Percentiles rank a stretch among this genome's conserved stretches.
phyloP scores from a whole-genome alignment of 2,797 vertebrate species.

The Periparus ater region DNA sequence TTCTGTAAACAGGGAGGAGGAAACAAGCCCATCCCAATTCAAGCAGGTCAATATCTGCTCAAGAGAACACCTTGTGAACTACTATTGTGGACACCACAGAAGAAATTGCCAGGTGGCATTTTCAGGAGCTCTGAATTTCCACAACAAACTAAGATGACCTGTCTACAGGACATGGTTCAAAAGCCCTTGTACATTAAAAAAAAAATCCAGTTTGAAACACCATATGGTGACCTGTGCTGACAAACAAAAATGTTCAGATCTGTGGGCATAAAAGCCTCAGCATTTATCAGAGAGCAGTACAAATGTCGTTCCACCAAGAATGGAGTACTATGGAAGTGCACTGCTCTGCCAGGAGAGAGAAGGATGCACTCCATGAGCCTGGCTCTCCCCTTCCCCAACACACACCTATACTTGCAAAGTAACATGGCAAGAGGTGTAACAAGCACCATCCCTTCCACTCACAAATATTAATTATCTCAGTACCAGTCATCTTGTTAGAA shows the following conservation, averaged over 20 bases:
- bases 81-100: background rate
- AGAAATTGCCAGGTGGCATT: background rate
- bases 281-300: background rate
- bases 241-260: background rate
- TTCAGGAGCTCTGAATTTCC: background rate
- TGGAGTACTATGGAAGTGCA: background rate
- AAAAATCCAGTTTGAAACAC: background rate
- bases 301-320: background rate
- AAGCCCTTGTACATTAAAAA: background rate
- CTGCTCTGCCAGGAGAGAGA: background rate
- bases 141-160: background rate
- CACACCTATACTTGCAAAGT: background rate
- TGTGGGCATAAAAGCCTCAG: background rate
- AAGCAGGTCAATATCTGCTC: background rate
- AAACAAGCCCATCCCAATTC: background rate
- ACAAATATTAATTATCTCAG: background rate
- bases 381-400: background rate
- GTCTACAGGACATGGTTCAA: background rate
- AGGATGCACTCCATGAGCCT: background rate
- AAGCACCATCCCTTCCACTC: background rate
- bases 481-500: background rate
- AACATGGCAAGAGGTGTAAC: background rate
- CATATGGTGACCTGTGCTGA: background rate
- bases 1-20: background rate
- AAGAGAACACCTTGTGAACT: background rate